phyloP scores from a whole-genome alignment of 2,113 vertebrate species.

The Strigops habroptila region DNA sequence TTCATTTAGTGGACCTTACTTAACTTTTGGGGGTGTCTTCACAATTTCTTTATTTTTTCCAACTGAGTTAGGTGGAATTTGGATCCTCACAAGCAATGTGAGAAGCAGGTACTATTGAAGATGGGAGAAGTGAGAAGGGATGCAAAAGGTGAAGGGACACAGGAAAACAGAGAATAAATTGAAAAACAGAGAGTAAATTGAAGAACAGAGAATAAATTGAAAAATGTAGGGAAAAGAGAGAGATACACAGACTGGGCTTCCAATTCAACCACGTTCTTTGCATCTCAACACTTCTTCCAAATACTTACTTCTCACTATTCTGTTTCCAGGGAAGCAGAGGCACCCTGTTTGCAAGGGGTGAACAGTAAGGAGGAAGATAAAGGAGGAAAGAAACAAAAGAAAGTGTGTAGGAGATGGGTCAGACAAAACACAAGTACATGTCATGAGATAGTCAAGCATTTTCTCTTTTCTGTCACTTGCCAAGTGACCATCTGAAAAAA shows the following conservation, averaged over 20 bases:
- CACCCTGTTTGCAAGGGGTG: neutral
- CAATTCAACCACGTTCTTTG: neutral
- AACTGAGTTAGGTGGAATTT: neutral
- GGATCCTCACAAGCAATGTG: neutral
- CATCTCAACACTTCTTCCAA: neutral
- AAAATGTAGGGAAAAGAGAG: neutral
- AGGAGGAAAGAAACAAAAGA: neutral
- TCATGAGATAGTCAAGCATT: neutral
- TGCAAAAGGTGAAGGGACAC: neutral
- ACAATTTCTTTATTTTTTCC: neutral
- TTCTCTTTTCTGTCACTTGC: neutral
- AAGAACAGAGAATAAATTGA: neutral
- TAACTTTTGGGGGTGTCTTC: neutral
- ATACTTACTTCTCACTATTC: neutral
- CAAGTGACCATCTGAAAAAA: slow-evolving; percentile 27
- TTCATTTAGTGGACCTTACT: neutral
- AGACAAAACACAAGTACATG: neutral
- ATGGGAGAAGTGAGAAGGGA: neutral
- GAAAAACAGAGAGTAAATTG: neutral
- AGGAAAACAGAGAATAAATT: neutral
- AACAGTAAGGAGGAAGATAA: neutral
- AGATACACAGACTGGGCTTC: neutral
- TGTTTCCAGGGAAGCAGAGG: neutral
- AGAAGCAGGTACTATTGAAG: neutral
- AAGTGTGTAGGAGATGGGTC: neutral